These are phyloP conservation scores for Protophormia terraenovae DNA, from an alignment of 2,888 invertebrate genomes.

Conservation along the genomic window DNA sequence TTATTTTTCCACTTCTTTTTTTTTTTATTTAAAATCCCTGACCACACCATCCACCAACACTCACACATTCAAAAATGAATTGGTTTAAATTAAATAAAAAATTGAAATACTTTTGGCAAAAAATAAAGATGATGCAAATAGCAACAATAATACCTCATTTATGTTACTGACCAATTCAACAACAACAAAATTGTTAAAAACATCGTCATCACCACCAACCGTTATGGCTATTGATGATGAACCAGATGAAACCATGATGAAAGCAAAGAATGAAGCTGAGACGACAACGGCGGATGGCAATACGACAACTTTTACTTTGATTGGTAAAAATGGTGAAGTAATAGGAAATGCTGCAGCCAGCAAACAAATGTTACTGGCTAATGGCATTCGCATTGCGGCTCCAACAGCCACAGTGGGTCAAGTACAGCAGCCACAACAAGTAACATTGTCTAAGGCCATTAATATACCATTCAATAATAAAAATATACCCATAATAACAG, in stretches of 20 bases:
- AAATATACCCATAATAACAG: slow-evolving; percentile 47
- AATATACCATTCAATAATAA: slow-evolving; percentile 59
- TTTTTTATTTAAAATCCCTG: slow-evolving; percentile 24
- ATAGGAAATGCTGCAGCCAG: slow-evolving; percentile 66
- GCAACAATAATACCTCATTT: slow-evolving; percentile 46
- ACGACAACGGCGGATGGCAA: background rate
- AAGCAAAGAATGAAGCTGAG: background rate
- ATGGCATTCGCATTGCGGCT: slow-evolving; percentile 71
- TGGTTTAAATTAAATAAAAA: slow-evolving; percentile 23
- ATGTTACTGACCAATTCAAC: slow-evolving; percentile 69
- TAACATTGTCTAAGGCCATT: slow-evolving; percentile 67
- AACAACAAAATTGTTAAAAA: slow-evolving; percentile 42
- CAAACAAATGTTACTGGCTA: slow-evolving; percentile 70
- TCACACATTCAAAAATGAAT: slow-evolving; percentile 36
- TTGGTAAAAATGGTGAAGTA: slow-evolving; percentile 57
- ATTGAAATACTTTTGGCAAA: background rate
- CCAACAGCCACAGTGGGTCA: slow-evolving; percentile 66
- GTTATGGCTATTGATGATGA: slow-evolving; percentile 40
- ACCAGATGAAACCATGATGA: slow-evolving; percentile 13
- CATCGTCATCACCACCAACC: slow-evolving; percentile 37
- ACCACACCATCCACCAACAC: background rate
- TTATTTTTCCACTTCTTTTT: slow-evolving; percentile 36
- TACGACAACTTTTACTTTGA: slow-evolving; percentile 49
- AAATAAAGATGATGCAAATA: slow-evolving; percentile 46
- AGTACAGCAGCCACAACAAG: slow-evolving; percentile 50